Evolutionary conservation across 1,140 invertebrate genomes (phyloP), one percentile per base, ranked within the genome.

Genomic region (Archivesica marissinica): DNA sequence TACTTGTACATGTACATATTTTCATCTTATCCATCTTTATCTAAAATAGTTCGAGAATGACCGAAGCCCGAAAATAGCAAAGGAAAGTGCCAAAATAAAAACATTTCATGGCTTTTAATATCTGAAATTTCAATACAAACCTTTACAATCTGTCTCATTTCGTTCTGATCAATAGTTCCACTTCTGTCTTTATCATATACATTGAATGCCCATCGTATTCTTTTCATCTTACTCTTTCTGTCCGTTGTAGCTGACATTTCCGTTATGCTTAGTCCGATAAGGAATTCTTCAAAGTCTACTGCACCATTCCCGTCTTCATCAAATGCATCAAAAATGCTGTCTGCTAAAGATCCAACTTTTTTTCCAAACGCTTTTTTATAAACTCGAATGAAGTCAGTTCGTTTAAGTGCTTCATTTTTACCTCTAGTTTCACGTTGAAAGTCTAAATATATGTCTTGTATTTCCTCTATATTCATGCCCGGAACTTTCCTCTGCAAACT

Each of bases 141-240:
- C 61, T 70, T 66, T 9, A 80, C 61, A 41, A 80, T 80, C 30
- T 66, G 41, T 35, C 78, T 44, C 78, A 80, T 80, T 70, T 80
- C 78, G 9, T 70, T 38, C 20, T 39, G 68, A 54, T 80, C 78
- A 54, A 80, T 80, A 17, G 78, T 80, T 15, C 64, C 64, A 54
- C 78, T 80, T 33, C 61, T 35, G 44, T 80, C 78, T 52, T 80
- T 80, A 39, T 80, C 78, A 35, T 80, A 80, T 0, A 80, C 78
- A 64, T 80, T 80, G 25, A 80, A 80, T 0, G 78, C 78, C 78
- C 78, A 80, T 50, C 64, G 41, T 39, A 80, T 39, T 38, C 25
- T 66, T 41, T 68, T 66, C 23, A 80, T 25, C 41, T 70, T 66
- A 6, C 33, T 50, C 17, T 3, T 2, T 11, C 41, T 44, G 23